Conservation (phyloP, 2,888 invertebrate genomes). For the Epirrhoe tristata region DNA sequence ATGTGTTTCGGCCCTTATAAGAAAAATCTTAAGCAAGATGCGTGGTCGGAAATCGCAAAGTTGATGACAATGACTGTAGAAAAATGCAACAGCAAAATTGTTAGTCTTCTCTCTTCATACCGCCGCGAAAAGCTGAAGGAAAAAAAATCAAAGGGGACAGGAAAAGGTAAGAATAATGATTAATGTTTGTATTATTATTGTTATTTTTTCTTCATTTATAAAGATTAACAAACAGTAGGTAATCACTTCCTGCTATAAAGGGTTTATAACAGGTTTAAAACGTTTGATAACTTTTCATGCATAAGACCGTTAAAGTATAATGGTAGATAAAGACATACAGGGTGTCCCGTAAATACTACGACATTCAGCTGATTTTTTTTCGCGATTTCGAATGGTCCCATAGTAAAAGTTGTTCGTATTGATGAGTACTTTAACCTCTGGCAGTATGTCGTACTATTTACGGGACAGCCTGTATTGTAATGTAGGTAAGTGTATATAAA, state of each 20-base stretch:
- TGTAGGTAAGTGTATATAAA: conserved; percentile 18
- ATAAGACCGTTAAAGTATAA: conserved; percentile 14
- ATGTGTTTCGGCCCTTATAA: too few species aligned
- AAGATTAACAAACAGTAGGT: conserved; percentile 20
- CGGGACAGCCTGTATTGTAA: conserved; percentile 11
- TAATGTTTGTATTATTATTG: conserved; percentile 12
- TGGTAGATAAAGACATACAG: conserved; percentile 23
- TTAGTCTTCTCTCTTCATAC: conserved; percentile 35
- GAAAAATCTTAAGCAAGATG: conserved; percentile 37
- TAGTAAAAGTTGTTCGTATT: conserved; percentile 16
- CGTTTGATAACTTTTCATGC: conserved; percentile 9
- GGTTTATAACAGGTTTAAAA: conserved; percentile 1
- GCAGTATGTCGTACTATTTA: conserved; percentile 22
- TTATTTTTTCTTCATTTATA: conserved; percentile 20
- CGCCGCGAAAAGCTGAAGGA: conserved; percentile 37
- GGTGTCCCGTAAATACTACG: conserved; percentile 22
- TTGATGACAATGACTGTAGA: conserved; percentile 32
- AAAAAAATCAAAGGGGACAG: conserved; percentile 36
- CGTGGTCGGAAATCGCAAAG: conserved; percentile 38
- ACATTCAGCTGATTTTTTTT: conserved; percentile 21
- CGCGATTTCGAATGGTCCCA: conserved; percentile 5
- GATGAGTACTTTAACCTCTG: conserved; percentile 18
- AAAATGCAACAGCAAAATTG: conserved; percentile 36
- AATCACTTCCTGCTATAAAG: conserved; percentile 4
- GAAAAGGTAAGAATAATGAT: conserved; percentile 36